Base-by-base conservation (phyloP, 1,140 invertebrate species). In the Mya arenaria region DNA sequence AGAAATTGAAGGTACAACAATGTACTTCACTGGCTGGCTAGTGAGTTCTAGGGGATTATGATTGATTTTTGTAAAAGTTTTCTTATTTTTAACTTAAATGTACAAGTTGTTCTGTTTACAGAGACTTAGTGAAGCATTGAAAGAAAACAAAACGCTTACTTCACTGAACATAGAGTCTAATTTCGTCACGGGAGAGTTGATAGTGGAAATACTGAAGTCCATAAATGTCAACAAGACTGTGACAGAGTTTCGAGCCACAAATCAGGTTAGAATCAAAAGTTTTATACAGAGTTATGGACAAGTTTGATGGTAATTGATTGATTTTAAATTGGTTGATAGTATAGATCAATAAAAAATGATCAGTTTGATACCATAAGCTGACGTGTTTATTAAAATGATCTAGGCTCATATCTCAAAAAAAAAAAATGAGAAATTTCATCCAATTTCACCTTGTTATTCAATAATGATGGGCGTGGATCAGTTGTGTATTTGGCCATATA, bases 141-240 rank as follows among this genome's bases (percentile, higher is more conserved):
- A 96, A 91, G 95, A 95, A 84, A 99, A 99, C 94, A 96, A 95
- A 90, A 96, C 96, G 68, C 94, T 99, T 84, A 95, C 96, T 92
- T 96, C 97, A 88, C 94, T 99, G 89, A 99, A 98, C 93, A 96
- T 99, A 84, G 98, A 99, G 95, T 98, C 98, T 68, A 99, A 99
- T 94, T 98, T 97, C 92, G 96, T 99, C 91, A 93, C 97, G 96
- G 89, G 94, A 94, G 90, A 90, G 41, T 95, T 96, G 66, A 95
- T 99, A 89, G 95, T 98, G 73, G 95, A 95, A 91, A 94, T 99
- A 58, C 95, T 99, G 56, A 96, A 96, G 93, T 95, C 97, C 56
- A 94, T 99, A 86, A 95, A 98, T 80, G 95, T 96, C 86, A 97
- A 97, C 86, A 96, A 97, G 91, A 95, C 95, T 69, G 95, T 99